These are phyloP conservation scores for Microtus pennsylvanicus DNA, from an alignment of 2,113 vertebrate genomes.

Conservation along the genomic window DNA sequence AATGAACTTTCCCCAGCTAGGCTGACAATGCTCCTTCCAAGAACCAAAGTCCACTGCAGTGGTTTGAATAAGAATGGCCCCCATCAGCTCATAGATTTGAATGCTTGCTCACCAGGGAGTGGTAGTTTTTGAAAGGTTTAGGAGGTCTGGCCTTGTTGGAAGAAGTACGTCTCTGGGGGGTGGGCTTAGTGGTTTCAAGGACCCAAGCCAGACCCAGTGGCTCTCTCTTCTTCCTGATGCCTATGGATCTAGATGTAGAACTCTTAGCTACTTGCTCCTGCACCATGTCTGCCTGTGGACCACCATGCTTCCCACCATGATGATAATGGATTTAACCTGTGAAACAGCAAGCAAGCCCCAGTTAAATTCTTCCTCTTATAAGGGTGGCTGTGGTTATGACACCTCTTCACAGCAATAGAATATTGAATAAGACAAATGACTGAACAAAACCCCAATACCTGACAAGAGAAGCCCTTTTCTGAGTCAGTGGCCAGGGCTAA, in stretches of 20 bases:
- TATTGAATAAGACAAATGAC: background rate
- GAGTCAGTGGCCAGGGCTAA: background rate
- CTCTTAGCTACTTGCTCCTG: background rate
- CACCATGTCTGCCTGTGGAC: background rate
- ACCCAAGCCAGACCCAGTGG: too few species aligned
- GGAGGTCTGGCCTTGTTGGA: background rate
- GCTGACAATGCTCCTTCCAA: background rate
- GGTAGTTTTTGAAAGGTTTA: background rate
- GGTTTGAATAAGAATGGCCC: background rate
- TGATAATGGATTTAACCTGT: background rate
- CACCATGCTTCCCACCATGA: background rate
- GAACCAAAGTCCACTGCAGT: background rate
- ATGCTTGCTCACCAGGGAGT: background rate
- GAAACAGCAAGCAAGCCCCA: background rate
- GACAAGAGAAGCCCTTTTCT: background rate
- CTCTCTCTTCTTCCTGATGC: background rate
- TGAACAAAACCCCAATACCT: background rate
- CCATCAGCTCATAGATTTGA: background rate
- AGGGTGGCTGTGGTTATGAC: background rate
- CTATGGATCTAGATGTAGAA: background rate
- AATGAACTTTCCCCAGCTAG: background rate
- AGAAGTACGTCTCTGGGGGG: background rate
- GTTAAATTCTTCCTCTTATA: background rate
- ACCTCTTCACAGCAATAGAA: too few species aligned
- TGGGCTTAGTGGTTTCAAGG: too few species aligned